Conservation (phyloP, 1,140 invertebrate genomes). For the Lethrus apterus region DNA sequence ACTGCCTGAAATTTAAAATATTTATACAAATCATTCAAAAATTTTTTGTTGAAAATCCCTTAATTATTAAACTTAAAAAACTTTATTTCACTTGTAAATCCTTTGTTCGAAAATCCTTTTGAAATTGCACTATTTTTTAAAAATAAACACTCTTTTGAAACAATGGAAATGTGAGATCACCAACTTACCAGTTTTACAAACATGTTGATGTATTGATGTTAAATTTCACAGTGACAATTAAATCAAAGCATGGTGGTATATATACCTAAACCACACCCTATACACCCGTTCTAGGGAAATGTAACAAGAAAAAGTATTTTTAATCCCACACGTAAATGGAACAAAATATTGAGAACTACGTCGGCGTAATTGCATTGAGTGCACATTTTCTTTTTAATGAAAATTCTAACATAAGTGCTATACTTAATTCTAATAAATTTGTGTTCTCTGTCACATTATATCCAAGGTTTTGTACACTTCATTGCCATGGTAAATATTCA, state of each 20-base stretch:
- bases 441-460: conserved; percentile 25
- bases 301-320: conserved; percentile 33
- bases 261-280: conserved; percentile 39
- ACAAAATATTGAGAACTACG: conserved; percentile 24
- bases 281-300: conserved; percentile 30
- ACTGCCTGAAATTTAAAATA: conserved; percentile 29
- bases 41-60: neutral
- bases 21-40: neutral
- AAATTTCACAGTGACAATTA: conserved; percentile 32
- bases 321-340: conserved; percentile 32
- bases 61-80: conserved; percentile 1
- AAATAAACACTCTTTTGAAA: too few relatives aligned
- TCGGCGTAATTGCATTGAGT: too few relatives aligned
- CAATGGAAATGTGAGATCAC: neutral
- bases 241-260: conserved; percentile 31
- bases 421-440: conserved; percentile 22
- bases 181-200: conserved; percentile 42
- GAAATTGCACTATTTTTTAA: neutral
- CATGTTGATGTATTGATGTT: conserved; percentile 38
- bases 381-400: conserved; percentile 16
- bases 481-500: conserved; percentile 32
- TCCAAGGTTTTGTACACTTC: conserved; percentile 26
- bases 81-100: conserved; percentile 1
- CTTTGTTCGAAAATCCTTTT: neutral
- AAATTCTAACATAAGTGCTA: conserved; percentile 14